Evolutionary conservation across 2,888 invertebrate genomes (phyloP).

Genomic region (Lycocerus yunnanus): DNA sequence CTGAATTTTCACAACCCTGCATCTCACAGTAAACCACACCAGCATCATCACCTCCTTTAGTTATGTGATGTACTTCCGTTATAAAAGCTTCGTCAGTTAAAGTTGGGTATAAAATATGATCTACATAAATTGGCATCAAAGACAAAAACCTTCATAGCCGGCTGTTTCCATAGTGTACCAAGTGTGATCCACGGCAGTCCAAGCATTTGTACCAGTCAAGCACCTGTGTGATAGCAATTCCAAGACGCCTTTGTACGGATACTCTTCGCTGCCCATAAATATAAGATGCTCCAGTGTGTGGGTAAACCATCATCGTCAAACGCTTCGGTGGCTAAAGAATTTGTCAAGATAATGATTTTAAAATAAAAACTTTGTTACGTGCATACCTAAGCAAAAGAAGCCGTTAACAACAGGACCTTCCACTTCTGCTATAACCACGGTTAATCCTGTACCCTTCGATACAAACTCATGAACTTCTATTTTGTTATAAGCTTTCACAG

Average conservation of each 20-base stretch:
- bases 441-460: slow-evolving; percentile 78
- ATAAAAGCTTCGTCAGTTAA: slow-evolving; percentile 78
- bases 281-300: slow-evolving; percentile 92
- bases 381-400: slow-evolving; percentile 81
- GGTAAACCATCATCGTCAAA: slow-evolving; percentile 91
- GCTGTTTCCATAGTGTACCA: slow-evolving; percentile 89
- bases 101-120: slow-evolving; percentile 86
- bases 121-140: slow-evolving; percentile 87
- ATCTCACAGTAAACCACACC: slow-evolving; percentile 97
- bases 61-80: slow-evolving; percentile 92
- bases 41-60: slow-evolving; percentile 84
- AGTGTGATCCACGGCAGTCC: slow-evolving; percentile 87
- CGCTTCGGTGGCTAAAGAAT: slow-evolving; percentile 79
- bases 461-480: slow-evolving; percentile 82
- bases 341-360: neutral
- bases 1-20: slow-evolving; percentile 84
- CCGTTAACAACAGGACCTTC: slow-evolving; percentile 91
- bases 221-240: slow-evolving; percentile 89
- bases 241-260: slow-evolving; percentile 87
- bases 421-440: slow-evolving; percentile 81
- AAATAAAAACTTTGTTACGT: neutral
- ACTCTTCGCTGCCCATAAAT: slow-evolving; percentile 87
- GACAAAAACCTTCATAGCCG: slow-evolving; percentile 85
- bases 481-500: slow-evolving; percentile 70
- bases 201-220: slow-evolving; percentile 90